Evolutionary conservation across 2,113 vertebrate genomes (phyloP), one percentile per base, ranked within the genome.

Genomic region (Bufo bufo): DNA sequence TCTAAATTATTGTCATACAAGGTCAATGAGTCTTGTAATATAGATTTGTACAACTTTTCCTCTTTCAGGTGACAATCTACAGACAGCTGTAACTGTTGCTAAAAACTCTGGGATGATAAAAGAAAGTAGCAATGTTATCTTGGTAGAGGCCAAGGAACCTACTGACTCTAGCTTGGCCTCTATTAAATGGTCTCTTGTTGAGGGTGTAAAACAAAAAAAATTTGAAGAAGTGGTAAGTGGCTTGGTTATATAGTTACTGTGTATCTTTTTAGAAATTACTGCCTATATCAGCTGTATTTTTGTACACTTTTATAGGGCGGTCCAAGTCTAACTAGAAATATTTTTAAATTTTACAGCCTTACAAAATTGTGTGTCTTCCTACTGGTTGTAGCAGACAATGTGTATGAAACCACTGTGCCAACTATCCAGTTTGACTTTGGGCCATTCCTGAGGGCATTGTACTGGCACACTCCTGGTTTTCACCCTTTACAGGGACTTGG

Each of bases 11-110:
- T 6, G 10, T 49, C 47, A 75, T 75, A 75, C 72, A 11, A 50
- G 6, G 2, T 19, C 20, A 7, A 2, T 8, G 3, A 2, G 2
- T 23, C 23, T 66, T 66, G 8, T 23, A n/a, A 66, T n/a, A 66
- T 66, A n/a, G 20, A n/a, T 54, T 54, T 54, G 52, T 54, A 54
- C 52, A 54, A 54, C 52, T 59, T 3, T 81, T 50, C 47, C 13
- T 69, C 13, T 0, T 69, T 7, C 45, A 89, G 87, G 96, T 56
- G 95, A 96, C 90, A 96, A 96, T 89, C 92, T 96, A 89, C 95
- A 94, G 91, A 96, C 96, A n/a, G 95, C 95, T 71, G 14, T 96
- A 65, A 95, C 96, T 0, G 95, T 96, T 81, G 96, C 96, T 85
- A 94, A 88, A 87, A 94, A 94, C 16, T 94, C 94, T 86, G 94